These are phyloP conservation scores for Lepus europaeus DNA, from an alignment of 2,113 vertebrate species.

Conservation along the genomic window DNA sequence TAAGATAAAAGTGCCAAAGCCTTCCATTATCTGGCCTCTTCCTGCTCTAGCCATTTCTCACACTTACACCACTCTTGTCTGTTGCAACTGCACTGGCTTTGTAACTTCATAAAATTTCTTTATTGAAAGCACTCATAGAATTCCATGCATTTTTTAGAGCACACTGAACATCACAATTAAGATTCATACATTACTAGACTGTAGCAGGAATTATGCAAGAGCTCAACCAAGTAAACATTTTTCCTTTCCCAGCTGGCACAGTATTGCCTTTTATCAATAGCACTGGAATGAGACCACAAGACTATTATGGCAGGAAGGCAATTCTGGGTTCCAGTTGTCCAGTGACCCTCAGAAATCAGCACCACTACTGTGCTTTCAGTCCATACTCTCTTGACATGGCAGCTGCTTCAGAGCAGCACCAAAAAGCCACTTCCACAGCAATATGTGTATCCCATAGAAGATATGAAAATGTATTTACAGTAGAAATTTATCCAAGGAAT, in stretches of 20 bases:
- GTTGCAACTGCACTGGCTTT: neutral
- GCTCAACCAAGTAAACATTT: neutral
- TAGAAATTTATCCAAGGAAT: constrained; percentile 8
- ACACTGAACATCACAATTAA: neutral
- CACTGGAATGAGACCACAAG: neutral
- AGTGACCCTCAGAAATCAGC: neutral
- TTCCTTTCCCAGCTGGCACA: neutral
- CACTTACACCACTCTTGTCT: neutral
- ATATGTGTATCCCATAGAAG: neutral
- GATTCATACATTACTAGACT: neutral
- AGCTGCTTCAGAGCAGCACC: neutral
- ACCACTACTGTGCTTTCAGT: neutral
- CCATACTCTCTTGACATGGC: neutral
- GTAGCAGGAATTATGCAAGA: neutral
- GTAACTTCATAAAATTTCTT: neutral
- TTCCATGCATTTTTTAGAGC: neutral
- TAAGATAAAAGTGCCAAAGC: neutral
- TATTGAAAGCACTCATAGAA: neutral
- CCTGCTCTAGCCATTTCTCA: neutral
- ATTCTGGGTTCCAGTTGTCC: neutral
- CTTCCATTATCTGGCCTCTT: neutral
- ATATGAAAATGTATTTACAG: neutral
- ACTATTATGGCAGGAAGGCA: neutral
- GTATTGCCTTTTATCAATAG: neutral
- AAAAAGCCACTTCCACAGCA: neutral